Evolutionary conservation across 2,113 vertebrate species (phyloP).

Genomic region (Hippocampus comes): DNA sequence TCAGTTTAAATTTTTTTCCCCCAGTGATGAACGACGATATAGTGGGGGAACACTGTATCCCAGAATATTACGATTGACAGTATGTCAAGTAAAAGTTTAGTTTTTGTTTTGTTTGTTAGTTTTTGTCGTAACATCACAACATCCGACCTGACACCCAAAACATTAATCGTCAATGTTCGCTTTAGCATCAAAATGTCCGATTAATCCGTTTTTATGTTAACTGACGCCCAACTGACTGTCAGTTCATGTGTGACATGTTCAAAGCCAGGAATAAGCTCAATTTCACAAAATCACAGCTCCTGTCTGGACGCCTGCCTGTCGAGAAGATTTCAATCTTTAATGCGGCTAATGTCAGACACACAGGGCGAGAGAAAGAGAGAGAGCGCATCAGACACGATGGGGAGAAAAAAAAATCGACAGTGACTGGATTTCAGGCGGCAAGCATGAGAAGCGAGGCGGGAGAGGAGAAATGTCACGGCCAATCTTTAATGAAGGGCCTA

Average conservation of each 20-base stretch:
- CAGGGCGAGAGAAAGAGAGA: not conserved
- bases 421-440: conserved; percentile 59
- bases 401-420: conserved; percentile 56
- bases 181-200: conserved; percentile 7
- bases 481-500: conserved; percentile 74
- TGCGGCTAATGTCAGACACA: conserved; percentile 45
- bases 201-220: conserved; percentile 26
- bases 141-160: not conserved
- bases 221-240: conserved; percentile 16
- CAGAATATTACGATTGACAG: no score
- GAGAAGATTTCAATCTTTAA: conserved; percentile 59
- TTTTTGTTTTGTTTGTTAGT: no score
- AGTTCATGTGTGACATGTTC: conserved; percentile 15
- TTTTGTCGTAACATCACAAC: no score
- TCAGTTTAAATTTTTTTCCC: no score
- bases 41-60: no score
- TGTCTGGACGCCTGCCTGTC: conserved; percentile 35
- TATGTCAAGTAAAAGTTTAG: no score
- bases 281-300: conserved; percentile 40
- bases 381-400: conserved; percentile 9
- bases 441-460: conserved; percentile 46
- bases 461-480: conserved; percentile 68
- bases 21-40: no score
- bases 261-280: conserved; percentile 44
- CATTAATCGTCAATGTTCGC: conserved; percentile 6